Evolutionary conservation across 2,113 vertebrate species (phyloP), one percentile per base, ranked within the genome.

Genomic region (Poeciliopsis turrubarensis): DNA sequence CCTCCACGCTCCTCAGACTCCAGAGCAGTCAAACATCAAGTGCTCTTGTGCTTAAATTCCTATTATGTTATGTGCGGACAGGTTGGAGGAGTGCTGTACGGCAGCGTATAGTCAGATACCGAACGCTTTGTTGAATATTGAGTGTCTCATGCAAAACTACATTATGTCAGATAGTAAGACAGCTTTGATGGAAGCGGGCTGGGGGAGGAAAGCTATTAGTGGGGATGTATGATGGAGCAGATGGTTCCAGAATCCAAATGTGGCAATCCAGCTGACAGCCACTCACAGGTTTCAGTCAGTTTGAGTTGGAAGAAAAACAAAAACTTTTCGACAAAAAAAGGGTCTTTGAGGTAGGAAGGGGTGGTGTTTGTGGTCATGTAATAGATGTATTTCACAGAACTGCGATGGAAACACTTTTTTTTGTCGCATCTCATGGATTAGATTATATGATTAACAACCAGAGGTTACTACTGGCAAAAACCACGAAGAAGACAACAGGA

Each of bases 171-270:
- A 87, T 81, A 81, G 81, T 62, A 74, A 41, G 87, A 86, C 85
- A 81, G 84, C 29, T 75, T 5, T 80, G 82, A 83, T 82, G 78
- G 78, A 85, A 11, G 34, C 2, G 34, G 34, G 10, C 0, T 11
- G 10, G 39, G 17, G 9, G 72, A 73, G 62, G 69, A 81, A 86
- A 80, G 80, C 75, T 84, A 80, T 90, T 87, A 86, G 76, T 82
- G 64, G 78, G 78, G 67, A 86, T 74, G 78, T 87, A 84, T 81
- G 86, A 86, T 83, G 78, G 39, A 88, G 79, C 90, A 89, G 86
- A 85, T 91, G 88, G 73, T 85, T 60, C 63, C 75, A 75, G 88
- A 87, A 82, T 82, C 84, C 74, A 85, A 80, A 91, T 87, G 80
- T 86, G 85, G 80, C 71, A 60, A 70, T 72, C 77, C 69, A n/a